A percentile compares a stretch with the other conserved stretches of the same genome.
Conservation (phyloP, 2,797 vertebrate species). For the Chiloscyllium punctatum region DNA sequence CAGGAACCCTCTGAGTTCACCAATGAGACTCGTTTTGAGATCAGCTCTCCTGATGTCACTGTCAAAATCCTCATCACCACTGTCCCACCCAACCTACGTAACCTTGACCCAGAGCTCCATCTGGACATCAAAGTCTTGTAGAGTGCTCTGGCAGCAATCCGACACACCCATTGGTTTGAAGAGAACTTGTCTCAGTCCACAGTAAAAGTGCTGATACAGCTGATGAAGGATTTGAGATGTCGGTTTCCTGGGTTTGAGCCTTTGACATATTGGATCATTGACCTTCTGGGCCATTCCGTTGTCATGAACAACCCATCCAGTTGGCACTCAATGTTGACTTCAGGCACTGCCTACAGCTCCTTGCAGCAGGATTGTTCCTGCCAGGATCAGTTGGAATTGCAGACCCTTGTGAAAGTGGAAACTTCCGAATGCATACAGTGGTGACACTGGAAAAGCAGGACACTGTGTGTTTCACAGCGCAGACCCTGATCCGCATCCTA, state of each 20-base stretch:
- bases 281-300: slow-evolving; percentile 78
- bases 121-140: too few species aligned
- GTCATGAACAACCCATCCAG: slow-evolving; percentile 94
- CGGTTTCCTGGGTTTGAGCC: too few species aligned
- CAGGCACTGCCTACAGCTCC: slow-evolving; percentile 95
- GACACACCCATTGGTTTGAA: too few species aligned
- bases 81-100: slow-evolving; percentile 89
- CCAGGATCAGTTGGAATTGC: slow-evolving; percentile 94
- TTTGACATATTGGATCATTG: neutral
- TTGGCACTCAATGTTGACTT: slow-evolving; percentile 87
- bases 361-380: slow-evolving; percentile 88
- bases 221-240: too few species aligned
- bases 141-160: too few species aligned
- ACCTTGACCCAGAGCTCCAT: slow-evolving; percentile 87
- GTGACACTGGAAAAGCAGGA: slow-evolving; percentile 98
- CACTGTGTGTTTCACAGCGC: slow-evolving; percentile 93
- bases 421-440: slow-evolving; percentile 91
- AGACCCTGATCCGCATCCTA: slow-evolving; percentile 88
- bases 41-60: slow-evolving; percentile 87
- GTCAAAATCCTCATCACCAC: slow-evolving; percentile 97
- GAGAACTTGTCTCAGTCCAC: too few species aligned
- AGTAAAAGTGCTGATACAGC: too few species aligned
- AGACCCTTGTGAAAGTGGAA: slow-evolving; percentile 90
- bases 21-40: slow-evolving; percentile 93
- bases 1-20: slow-evolving; percentile 54